Conservation (phyloP, 2,888 invertebrate genomes). For the Ophioninae sp. region DNA sequence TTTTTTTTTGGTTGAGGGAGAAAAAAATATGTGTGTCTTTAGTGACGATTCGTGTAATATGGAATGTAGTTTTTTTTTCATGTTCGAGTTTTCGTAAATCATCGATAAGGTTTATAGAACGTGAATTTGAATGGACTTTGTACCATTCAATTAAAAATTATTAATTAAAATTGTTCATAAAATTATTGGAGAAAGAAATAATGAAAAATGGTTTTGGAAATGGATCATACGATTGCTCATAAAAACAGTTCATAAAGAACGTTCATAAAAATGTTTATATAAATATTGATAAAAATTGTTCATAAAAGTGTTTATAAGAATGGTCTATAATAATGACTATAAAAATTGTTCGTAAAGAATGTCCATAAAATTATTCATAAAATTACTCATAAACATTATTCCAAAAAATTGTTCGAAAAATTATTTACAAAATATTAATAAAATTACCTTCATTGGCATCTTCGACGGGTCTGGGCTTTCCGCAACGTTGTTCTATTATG, state of each 20-base stretch:
- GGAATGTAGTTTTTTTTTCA: not conserved
- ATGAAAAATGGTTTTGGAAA: no score
- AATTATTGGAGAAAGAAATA: no score
- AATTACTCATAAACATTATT: no score
- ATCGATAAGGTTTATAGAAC: not conserved
- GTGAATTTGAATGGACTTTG: not conserved
- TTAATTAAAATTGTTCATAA: not conserved
- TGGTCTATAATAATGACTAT: no score
- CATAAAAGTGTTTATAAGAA: no score
- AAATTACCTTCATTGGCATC: slow-evolving; percentile 95
- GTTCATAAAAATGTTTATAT: not conserved
- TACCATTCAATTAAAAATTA: not conserved
- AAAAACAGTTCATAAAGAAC: not conserved
- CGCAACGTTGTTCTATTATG: slow-evolving; percentile 97
- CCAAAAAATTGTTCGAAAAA: no score
- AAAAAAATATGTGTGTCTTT: slow-evolving; percentile 52
- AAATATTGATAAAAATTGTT: no score
- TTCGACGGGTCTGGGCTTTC: slow-evolving; percentile 94
- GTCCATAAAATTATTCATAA: not conserved
- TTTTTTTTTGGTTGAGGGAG: slow-evolving; percentile 7
- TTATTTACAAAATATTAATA: not conserved
- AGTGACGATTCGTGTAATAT: slow-evolving; percentile 42
- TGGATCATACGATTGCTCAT: no score
- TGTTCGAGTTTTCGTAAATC: slow-evolving; percentile 13
- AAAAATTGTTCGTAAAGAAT: not conserved